Conservation (phyloP, 1,140 invertebrate species). For the Brachionus calyciflorus region DNA sequence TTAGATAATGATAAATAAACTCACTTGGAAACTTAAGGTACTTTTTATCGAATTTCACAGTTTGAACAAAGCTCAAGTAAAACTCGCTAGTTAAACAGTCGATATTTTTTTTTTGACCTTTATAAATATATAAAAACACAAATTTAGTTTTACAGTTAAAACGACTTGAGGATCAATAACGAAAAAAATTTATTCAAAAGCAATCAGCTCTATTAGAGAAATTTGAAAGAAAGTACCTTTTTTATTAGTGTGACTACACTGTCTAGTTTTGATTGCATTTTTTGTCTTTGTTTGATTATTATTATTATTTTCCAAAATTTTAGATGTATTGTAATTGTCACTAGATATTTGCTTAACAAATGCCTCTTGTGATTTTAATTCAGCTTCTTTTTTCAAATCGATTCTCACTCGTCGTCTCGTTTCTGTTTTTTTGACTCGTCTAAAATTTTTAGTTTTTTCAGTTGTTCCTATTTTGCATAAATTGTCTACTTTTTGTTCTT, state of each 20-base stretch:
- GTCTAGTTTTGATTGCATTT: background rate
- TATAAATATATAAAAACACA: too few relatives aligned
- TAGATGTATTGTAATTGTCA: background rate
- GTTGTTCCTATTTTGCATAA: background rate
- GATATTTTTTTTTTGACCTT: too few relatives aligned
- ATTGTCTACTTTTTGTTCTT: background rate
- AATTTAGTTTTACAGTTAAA: too few relatives aligned
- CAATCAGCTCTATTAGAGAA: background rate
- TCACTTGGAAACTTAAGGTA: too few relatives aligned
- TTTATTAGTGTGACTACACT: background rate
- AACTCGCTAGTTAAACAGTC: too few relatives aligned
- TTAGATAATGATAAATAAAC: too few relatives aligned
- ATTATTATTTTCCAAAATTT: background rate
- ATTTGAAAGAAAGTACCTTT: background rate
- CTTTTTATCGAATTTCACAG: too few relatives aligned
- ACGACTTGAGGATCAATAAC: too few relatives aligned
- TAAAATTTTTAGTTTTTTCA: conserved; percentile 8
- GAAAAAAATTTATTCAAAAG: background rate
- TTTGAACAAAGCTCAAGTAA: too few relatives aligned
- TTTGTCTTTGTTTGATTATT: too few relatives aligned
- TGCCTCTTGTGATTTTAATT: background rate
- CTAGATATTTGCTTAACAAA: background rate
- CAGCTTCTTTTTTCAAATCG: conserved; percentile 2
- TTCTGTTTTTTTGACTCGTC: conserved; percentile 13
- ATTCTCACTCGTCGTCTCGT: background rate